Base-by-base conservation (phyloP, 2,113 vertebrate species). In the Manacus vitellinus region DNA sequence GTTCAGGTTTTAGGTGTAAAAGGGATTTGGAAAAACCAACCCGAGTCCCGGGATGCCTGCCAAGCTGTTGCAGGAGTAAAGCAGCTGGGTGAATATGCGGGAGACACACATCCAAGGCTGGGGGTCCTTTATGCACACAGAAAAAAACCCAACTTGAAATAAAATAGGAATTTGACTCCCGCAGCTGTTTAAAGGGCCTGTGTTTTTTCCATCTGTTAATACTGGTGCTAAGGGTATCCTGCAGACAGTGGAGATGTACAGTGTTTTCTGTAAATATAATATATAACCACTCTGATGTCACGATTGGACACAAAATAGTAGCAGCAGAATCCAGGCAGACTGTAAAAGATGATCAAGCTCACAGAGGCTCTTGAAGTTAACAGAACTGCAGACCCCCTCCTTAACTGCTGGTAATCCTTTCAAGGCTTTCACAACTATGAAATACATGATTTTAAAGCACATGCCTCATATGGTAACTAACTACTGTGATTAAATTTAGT, bases 111-210 rank as follows among this genome's bases (percentile, higher is more conserved):
- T 2, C 10, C 20, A 2, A 9, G 4, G 7, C 1, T 10, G 10
- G 12, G 10, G 3, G 4, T 7, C 1, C 1, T 25, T 23, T 0
- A 0, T 1, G 4, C 0, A 1, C 1, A 0, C 3, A 13, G 14
- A 5, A 24, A 7, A 43, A 10, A 9, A 15, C 8, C 44, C 49
- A 18, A 19, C 4, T 8, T 8, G 5, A 18, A 49, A 28, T 20
- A 16, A 47, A 55, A 28, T 1, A 2, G 8, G 30, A 14, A 5
- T 23, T 23, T 3, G 1, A 20, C 1, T 28, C 7, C 24, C 67
- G 31, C 23, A n/a, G 33, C 9, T 22, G 0, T 9, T 23, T 6
- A 1, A 20, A 28, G 5, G 4, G 11, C 4, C 2, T 1, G 3
- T n/a, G 0, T 20, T 37, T 7, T 21, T 18, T 4, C 12, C 1